A percentile compares a stretch with the other conserved stretches of the same genome.
Evolutionary conservation across 64 coral and sea anemone genomes (phyloP).

Genomic region (Dendrophyllia cribrosa): DNA sequence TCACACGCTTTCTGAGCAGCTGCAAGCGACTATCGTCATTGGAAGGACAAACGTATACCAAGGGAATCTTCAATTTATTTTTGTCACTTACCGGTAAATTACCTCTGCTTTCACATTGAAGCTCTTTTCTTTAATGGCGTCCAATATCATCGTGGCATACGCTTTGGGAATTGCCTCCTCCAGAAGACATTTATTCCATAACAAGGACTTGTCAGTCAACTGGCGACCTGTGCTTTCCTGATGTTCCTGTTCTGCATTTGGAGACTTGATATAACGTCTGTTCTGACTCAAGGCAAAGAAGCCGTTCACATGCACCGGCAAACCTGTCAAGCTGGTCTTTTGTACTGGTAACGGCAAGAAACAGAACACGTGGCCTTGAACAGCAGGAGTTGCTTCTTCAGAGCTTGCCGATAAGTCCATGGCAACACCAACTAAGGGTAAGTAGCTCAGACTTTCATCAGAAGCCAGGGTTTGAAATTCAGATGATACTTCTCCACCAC

Average conservation of each 20-base stretch:
- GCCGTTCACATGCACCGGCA: conserved; percentile 95
- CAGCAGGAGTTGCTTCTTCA: neutral
- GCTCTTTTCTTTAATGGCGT: conserved; percentile 6
- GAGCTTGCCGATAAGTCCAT: neutral
- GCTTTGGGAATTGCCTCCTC: conserved; percentile 77
- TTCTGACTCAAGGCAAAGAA: conserved; percentile 95
- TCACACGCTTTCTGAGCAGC: too few relatives aligned
- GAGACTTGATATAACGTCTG: conserved; percentile 82
- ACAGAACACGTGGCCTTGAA: conserved; percentile 75
- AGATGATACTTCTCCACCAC: conserved; percentile 46
- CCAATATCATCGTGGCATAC: conserved; percentile 62
- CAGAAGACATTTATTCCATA: conserved; percentile 83
- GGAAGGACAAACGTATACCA: too few relatives aligned
- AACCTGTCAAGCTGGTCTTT: conserved; percentile 83
- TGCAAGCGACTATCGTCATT: too few relatives aligned
- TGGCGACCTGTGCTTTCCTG: neutral
- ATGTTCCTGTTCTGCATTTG: conserved; percentile 78
- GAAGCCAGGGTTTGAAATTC: conserved; percentile 42
- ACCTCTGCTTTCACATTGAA: neutral
- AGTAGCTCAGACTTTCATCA: conserved; percentile 70
- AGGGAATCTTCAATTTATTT: too few relatives aligned
- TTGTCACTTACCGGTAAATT: conserved; percentile 14
- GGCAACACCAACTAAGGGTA: conserved; percentile 81
- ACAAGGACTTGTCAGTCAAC: conserved; percentile 80
- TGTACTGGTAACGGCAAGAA: conserved; percentile 88